phyloP scores from a whole-genome alignment of 2,113 vertebrate species.

The Lucifuga dentata region DNA sequence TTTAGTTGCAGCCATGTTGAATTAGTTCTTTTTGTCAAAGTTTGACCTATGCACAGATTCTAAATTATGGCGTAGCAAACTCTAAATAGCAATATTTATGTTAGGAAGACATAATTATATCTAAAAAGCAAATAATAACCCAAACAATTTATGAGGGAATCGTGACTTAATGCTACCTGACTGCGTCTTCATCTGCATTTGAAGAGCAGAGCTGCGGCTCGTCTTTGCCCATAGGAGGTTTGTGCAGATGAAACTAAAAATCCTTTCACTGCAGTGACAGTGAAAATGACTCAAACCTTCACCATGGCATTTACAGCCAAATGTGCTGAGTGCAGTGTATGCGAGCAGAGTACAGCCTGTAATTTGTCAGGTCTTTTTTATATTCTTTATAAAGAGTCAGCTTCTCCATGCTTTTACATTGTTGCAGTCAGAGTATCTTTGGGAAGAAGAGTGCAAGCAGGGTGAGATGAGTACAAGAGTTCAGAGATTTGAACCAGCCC shows the following conservation, averaged over 20 bases:
- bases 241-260: constrained; percentile 76
- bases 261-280: constrained; percentile 80
- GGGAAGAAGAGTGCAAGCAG: constrained; percentile 39
- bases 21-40: constrained; percentile 26
- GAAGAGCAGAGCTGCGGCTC: constrained; percentile 64
- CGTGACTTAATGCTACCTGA: constrained; percentile 46
- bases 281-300: constrained; percentile 83
- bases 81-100: constrained; percentile 34
- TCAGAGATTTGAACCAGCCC: constrained; percentile 26
- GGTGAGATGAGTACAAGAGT: constrained; percentile 40
- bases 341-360: constrained; percentile 76
- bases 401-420: constrained; percentile 71
- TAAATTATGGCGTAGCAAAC: constrained; percentile 12
- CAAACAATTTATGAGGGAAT: constrained; percentile 40
- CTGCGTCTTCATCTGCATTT: constrained; percentile 45
- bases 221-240: constrained; percentile 69
- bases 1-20: not conserved
- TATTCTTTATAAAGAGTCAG: constrained; percentile 79
- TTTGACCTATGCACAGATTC: constrained; percentile 21
- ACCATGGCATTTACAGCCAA: constrained; percentile 85
- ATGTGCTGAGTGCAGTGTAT: constrained; percentile 83
- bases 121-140: constrained; percentile 49
- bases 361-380: constrained; percentile 82
- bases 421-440: constrained; percentile 70
- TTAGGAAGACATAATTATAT: constrained; percentile 23